phyloP scores from a whole-genome alignment of 1,140 invertebrate genomes.

The Phortica variegata region DNA sequence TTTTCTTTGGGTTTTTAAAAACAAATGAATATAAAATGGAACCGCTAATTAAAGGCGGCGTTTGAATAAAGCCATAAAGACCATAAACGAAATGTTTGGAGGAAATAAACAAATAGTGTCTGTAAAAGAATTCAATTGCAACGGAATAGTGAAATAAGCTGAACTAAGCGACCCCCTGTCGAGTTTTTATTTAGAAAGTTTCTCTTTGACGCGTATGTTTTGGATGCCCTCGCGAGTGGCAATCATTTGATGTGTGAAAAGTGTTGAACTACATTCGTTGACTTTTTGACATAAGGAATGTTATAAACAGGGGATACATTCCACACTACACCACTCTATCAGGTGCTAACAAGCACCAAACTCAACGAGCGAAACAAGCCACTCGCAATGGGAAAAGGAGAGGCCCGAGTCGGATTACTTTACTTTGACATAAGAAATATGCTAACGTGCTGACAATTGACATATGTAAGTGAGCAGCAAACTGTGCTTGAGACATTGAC shows the following conservation, averaged over 20 bases:
- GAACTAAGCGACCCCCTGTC: constrained; percentile 33
- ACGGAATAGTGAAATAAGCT: constrained; percentile 31
- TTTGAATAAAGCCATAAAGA: constrained; percentile 8
- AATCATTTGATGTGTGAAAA: constrained; percentile 17
- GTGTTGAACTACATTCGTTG: constrained; percentile 50
- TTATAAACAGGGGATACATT: constrained; percentile 25
- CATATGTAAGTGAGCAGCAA: constrained; percentile 40
- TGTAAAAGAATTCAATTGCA: constrained; percentile 40
- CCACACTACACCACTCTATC: constrained; percentile 26
- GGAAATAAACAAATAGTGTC: constrained; percentile 26
- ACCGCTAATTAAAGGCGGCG: constrained; percentile 48
- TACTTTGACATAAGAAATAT: constrained; percentile 36
- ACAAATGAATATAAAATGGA: constrained; percentile 34
- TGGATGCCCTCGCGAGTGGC: constrained; percentile 3
- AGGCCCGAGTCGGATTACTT: constrained; percentile 26
- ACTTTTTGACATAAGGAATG: constrained; percentile 23
- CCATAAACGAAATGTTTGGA: constrained; percentile 28
- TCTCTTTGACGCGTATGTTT: constrained; percentile 38
- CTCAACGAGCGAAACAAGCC: background rate
- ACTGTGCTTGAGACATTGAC: constrained; percentile 1
- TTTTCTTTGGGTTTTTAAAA: constrained; percentile 29
- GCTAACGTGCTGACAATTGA: constrained; percentile 35
- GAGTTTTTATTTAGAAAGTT: constrained; percentile 52
- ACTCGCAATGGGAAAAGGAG: constrained; percentile 4
- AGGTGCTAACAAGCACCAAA: constrained; percentile 34